Evolutionary conservation across 2,113 vertebrate genomes (phyloP), one percentile per base, ranked within the genome.

Genomic region (Chaenogobius annularis): DNA sequence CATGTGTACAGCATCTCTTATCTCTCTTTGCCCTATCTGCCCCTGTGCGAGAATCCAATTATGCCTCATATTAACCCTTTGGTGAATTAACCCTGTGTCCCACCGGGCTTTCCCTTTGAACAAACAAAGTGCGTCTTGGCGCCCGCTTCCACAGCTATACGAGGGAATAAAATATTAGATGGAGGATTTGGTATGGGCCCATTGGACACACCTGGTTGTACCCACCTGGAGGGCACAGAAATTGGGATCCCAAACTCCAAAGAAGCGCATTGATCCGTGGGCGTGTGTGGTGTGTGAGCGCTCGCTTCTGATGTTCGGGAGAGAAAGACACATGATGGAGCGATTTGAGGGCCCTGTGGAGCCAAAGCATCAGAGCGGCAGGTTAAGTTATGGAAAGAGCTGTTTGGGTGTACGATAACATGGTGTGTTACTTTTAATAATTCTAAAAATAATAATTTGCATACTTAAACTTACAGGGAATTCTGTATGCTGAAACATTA

Each of bases 91-190:
- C 87, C 90, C 85, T 44, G 65, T 58, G 44, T 71, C 59, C 69
- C 72, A 76, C 62, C 31, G 80, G 56, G 54, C 77, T 86, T 84
- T 89, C 62, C 46, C 78, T 86, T 84, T 89, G 84, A 88, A 72
- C 82, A 89, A 88, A 84, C 83, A 80, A 59, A 83, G 66, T 78
- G 58, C 71, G 75, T 70, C 47, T 59, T 80, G 72, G 73, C 88
- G 67, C 80, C 83, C 15, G 55, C 85, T 83, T 85, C 82, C 73
- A 64, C 75, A 81, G 83, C 86, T 90, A 87, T 88, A 91, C 79
- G 74, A 80, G 72, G 75, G 79, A 83, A 58, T 85, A 87, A 87
- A 89, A 90, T 90, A 88, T 91, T 88, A 73, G 85, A 90, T 87
- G 81, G 66, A 6, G 75, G 65, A 74, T 88, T 84, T 82, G 77